Conservation (phyloP, 2,797 vertebrate species). For the Paramormyrops hopkinsi region DNA sequence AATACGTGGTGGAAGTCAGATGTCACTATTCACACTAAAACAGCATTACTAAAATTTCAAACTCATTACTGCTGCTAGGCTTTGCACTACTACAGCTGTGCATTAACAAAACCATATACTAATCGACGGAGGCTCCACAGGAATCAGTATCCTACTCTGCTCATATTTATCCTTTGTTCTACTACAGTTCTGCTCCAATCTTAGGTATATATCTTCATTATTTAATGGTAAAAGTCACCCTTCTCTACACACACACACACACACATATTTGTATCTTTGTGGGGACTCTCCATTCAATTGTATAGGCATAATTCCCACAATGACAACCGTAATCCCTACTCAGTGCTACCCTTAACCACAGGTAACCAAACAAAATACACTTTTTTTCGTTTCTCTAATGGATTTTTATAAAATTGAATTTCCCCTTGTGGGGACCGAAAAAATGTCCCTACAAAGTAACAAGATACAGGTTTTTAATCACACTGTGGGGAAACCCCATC, state of each 20-base stretch:
- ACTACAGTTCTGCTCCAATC: background rate
- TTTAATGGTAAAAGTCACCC: background rate
- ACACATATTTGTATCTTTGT: background rate
- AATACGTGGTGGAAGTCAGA: background rate
- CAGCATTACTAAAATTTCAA: background rate
- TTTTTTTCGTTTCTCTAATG: background rate
- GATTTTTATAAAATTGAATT: background rate
- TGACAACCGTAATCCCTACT: background rate
- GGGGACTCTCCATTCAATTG: background rate
- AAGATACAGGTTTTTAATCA: background rate
- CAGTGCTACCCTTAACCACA: background rate
- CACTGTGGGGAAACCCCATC: background rate
- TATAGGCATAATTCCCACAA: background rate
- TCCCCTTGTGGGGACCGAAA: background rate
- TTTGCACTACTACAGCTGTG: background rate
- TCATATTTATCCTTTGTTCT: background rate
- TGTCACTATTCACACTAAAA: background rate
- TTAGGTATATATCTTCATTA: background rate
- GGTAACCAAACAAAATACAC: background rate
- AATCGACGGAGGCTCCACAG: background rate
- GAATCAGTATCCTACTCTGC: background rate
- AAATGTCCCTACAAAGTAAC: background rate
- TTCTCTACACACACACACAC: background rate
- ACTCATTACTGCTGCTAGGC: background rate
- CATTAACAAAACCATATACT: background rate